A percentile compares a stretch with the other conserved stretches of the same genome.
phyloP scores from a whole-genome alignment of 2,888 invertebrate species.

The Eupithecia subumbrata region DNA sequence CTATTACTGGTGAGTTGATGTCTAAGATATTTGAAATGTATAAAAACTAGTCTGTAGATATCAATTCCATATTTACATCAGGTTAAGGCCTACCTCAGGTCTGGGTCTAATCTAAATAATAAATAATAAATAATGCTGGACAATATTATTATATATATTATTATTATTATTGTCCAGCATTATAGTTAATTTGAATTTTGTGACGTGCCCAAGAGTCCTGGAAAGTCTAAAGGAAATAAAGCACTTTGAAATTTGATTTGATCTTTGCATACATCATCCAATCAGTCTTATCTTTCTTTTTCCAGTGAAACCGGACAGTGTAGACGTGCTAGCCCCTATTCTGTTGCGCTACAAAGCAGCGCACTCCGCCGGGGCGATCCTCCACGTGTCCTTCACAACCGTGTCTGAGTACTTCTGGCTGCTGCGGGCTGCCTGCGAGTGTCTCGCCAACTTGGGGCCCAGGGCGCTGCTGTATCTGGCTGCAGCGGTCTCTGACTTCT shows the following conservation, averaged over 20 bases:
- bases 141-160: too few relatives aligned
- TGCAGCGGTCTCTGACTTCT: constrained; percentile 99
- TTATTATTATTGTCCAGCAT: too few relatives aligned
- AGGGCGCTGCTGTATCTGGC: constrained; percentile 95
- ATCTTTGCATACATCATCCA: too few relatives aligned
- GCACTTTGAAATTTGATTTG: too few relatives aligned
- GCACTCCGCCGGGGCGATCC: constrained; percentile 88
- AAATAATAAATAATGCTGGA: too few relatives aligned
- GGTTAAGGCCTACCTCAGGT: too few relatives aligned
- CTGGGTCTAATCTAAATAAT: too few relatives aligned
- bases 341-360: constrained; percentile 92
- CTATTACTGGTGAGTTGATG: constrained; percentile 84
- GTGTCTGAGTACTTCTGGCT: constrained; percentile 97
- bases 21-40: not conserved
- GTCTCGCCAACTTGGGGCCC: constrained; percentile 86
- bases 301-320: constrained; percentile 88
- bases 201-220: too few relatives aligned
- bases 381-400: constrained; percentile 92
- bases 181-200: too few relatives aligned
- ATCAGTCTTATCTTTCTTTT: not conserved
- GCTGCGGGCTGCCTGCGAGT: constrained; percentile 91
- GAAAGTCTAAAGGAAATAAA: too few relatives aligned
- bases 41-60: not conserved
- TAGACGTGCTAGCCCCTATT: constrained; percentile 88
- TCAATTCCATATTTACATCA: too few relatives aligned